Evolutionary conservation across 2,888 invertebrate species (phyloP).

Genomic region (Agrotis segetum): DNA sequence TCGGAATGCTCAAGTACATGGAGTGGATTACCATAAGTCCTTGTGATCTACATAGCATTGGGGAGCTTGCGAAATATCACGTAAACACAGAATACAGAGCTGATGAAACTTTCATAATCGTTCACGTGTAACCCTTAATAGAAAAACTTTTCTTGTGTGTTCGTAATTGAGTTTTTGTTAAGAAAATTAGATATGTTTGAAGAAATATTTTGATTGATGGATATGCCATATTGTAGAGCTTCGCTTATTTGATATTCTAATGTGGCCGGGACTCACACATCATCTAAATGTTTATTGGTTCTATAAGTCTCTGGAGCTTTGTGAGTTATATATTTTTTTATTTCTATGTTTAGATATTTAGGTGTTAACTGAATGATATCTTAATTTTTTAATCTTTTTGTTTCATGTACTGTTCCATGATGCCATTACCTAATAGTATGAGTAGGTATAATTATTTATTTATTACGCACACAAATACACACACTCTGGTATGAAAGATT

Average conservation of each 20-base stretch:
- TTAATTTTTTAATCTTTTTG: slow-evolving; percentile 81
- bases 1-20: slow-evolving; percentile 53
- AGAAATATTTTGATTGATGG: slow-evolving; percentile 64
- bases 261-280: slow-evolving; percentile 52
- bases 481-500: slow-evolving; percentile 40
- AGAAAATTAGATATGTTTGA: slow-evolving; percentile 66
- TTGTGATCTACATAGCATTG: slow-evolving; percentile 71
- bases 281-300: slow-evolving; percentile 49
- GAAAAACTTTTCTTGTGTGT: slow-evolving; percentile 73
- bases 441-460: slow-evolving; percentile 82
- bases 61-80: slow-evolving; percentile 53
- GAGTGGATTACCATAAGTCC: slow-evolving; percentile 76
- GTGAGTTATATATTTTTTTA: slow-evolving; percentile 48
- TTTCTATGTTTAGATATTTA: slow-evolving; percentile 58
- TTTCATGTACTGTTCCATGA: slow-evolving; percentile 89
- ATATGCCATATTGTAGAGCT: slow-evolving; percentile 58
- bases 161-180: slow-evolving; percentile 69
- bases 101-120: slow-evolving; percentile 75
- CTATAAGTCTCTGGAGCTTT: slow-evolving; percentile 45
- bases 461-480: slow-evolving; percentile 53
- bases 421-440: slow-evolving; percentile 84
- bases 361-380: slow-evolving; percentile 65
- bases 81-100: slow-evolving; percentile 66
- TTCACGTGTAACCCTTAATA: slow-evolving; percentile 75
- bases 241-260: slow-evolving; percentile 59